These are phyloP conservation scores for Corvus hawaiiensis DNA, from an alignment of 2,113 vertebrate species.

Conservation along the genomic window DNA sequence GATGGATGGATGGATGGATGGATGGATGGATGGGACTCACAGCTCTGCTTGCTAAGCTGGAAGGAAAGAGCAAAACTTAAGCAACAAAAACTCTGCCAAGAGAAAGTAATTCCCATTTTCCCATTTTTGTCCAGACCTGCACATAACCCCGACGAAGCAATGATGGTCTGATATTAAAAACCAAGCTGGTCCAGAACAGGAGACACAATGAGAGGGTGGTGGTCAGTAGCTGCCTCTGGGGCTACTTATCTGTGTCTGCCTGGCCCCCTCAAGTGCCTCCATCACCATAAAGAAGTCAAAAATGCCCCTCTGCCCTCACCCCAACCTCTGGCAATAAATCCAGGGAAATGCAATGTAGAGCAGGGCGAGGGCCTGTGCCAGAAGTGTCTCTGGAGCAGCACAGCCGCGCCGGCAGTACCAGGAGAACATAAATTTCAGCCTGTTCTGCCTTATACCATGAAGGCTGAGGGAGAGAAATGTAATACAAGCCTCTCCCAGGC, in stretches of 20 bases:
- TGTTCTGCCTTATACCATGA: conserved; percentile 38
- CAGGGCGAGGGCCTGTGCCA: not conserved
- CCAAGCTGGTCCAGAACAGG: not conserved
- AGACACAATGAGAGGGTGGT: not conserved
- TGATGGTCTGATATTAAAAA: not conserved
- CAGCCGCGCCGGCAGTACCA: not conserved
- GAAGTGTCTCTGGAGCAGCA: not conserved
- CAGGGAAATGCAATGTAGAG: not conserved
- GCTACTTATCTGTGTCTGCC: conserved; percentile 4
- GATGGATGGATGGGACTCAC: not conserved
- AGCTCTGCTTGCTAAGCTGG: not conserved
- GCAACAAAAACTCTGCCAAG: not conserved
- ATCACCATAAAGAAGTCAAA: conserved; percentile 45
- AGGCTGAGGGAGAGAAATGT: not conserved
- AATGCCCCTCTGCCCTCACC: conserved; percentile 50
- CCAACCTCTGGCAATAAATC: conserved; percentile 51
- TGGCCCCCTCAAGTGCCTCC: conserved; percentile 43
- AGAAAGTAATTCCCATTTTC: not conserved
- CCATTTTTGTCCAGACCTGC: not conserved
- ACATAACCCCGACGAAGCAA: not conserved
- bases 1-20: not conserved
- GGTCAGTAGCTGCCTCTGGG: conserved; percentile 27
- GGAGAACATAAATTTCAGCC: conserved; percentile 52
- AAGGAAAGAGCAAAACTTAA: not conserved
- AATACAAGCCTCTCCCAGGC: conserved; percentile 33